Base-by-base conservation (phyloP, 1,140 invertebrate genomes). In the Alviniconcha marisindica region DNA sequence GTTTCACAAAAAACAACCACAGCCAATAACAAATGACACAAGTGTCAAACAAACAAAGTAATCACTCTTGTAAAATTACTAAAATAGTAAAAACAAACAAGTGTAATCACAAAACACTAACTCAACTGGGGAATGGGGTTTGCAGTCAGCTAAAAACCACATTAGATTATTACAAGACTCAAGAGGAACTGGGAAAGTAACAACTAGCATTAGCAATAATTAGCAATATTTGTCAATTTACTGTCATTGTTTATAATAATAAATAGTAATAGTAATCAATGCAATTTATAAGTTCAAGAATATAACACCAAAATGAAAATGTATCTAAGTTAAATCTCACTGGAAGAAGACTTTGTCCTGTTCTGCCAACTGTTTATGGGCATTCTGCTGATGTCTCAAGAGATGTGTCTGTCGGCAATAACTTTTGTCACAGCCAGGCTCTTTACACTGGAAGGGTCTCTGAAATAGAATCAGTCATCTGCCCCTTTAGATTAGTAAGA, bases 371-470 rank as follows among this genome's bases (percentile, higher is more conserved):
- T n/a, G 33, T 1, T 24, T 38, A 21, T 78, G 77, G 1, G 77
- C 31, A 36, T 78, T 78, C 51, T 78, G 7, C 44, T 78, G 51
- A 38, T 78, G 77, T 38, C 77, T 18, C 31, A 78, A 21, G 28
- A 78, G 77, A 24, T 78, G 77, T 15, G 77, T 2, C 36, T 54
- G 31, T n/a, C 77, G 77, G 51, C 77, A 56, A 31, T 78, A 78
- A 15, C 77, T 78, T 51, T 78, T 78, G 77, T 40, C 33, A 38
- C 77, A 78, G 18, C 3, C 77, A 38, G 51, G 48, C 21, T 78
- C 48, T 21, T 78, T 31, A 40, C 77, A 78, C 21, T 38, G 2
- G n/a, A 78, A 78, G 28, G 77, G 77, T 38, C 77, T 78, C 77
- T 78, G 51, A 38, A 38, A 60, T 7, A 18, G 21, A 71, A 40